These are phyloP conservation scores for Stramonita haemastoma DNA, from an alignment of 2,888 invertebrate species.

Conservation along the genomic window DNA sequence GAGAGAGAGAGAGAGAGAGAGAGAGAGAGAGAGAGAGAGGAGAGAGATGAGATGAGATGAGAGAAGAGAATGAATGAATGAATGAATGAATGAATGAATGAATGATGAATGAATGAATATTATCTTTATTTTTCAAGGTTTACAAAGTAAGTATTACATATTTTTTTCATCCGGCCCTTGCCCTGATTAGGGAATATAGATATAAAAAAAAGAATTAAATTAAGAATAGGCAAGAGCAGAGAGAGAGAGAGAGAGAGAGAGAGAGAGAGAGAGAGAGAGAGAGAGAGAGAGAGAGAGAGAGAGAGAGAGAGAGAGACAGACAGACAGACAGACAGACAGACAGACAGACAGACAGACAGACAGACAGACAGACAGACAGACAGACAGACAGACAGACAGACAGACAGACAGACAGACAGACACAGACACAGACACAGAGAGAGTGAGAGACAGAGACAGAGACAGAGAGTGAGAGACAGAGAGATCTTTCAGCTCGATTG, in stretches of 20 bases:
- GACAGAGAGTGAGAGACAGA: neutral
- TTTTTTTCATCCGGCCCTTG: too few species aligned
- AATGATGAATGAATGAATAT: too few species aligned
- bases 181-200: too few species aligned
- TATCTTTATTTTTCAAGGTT: too few species aligned
- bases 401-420: neutral
- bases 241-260: neutral
- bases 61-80: too few species aligned
- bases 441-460: neutral
- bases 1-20: neutral
- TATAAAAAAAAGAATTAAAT: too few species aligned
- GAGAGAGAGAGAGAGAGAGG: neutral
- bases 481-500: too few species aligned
- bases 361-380: neutral
- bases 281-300: conserved; percentile 36
- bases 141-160: too few species aligned
- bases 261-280: conserved; percentile 38
- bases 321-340: neutral
- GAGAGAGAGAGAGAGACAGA: conserved; percentile 35
- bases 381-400: neutral
- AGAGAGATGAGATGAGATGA: too few species aligned
- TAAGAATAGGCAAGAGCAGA: neutral
- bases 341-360: too few species aligned
- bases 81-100: too few species aligned
- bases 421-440: neutral